Evolutionary conservation across 2,113 vertebrate genomes (phyloP).

Genomic region (Oreochromis spilurus): DNA sequence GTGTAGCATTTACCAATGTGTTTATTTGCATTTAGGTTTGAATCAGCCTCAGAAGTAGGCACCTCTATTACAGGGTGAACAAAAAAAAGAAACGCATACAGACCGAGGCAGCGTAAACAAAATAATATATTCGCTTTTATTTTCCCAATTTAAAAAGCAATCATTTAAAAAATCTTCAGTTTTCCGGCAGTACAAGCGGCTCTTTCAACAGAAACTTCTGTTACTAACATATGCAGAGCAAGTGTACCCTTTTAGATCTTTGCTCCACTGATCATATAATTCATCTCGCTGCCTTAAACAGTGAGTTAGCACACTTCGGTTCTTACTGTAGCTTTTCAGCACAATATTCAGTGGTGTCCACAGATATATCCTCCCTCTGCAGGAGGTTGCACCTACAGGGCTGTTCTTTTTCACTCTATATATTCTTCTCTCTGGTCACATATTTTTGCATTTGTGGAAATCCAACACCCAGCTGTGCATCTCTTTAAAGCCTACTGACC

Average conservation of each 20-base stretch:
- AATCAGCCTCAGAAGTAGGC: background rate
- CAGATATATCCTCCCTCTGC: conserved; percentile 34
- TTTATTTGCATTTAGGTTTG: background rate
- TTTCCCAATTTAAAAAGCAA: background rate
- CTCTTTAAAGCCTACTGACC: conserved; percentile 40
- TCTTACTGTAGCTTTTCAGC: conserved; percentile 10
- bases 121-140: background rate
- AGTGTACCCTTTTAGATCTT: conserved; percentile 33
- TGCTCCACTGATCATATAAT: conserved; percentile 35
- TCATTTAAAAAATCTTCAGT: background rate
- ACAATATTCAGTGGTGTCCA: conserved; percentile 23
- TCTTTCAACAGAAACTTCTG: conserved; percentile 26
- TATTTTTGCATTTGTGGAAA: conserved; percentile 25
- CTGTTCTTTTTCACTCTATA: conserved; percentile 22
- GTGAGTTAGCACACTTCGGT: conserved; percentile 3
- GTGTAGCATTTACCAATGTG: background rate
- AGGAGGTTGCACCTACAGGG: conserved; percentile 31
- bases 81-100: background rate
- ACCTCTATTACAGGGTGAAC: background rate
- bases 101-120: background rate
- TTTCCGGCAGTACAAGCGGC: background rate
- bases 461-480: conserved; percentile 39
- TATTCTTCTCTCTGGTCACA: conserved; percentile 24
- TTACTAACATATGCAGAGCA: conserved; percentile 12
- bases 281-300: conserved; percentile 14